Conservation (phyloP, 1,140 invertebrate genomes). For the Eumaeus atala region DNA sequence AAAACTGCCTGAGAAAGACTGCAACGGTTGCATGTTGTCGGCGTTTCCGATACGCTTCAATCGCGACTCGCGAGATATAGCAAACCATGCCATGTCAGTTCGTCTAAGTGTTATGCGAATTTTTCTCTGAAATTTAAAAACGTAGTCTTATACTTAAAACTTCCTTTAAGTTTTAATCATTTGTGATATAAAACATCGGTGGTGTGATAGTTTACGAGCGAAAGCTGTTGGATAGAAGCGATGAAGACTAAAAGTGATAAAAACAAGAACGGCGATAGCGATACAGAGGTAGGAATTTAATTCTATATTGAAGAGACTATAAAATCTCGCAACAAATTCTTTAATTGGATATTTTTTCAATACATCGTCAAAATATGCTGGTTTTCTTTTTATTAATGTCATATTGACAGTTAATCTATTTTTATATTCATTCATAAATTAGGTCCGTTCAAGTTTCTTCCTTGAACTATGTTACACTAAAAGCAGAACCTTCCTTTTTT, state of each 20-base stretch:
- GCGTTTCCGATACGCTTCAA: slow-evolving; percentile 44
- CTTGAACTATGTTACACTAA: too few relatives aligned
- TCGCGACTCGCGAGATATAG: slow-evolving; percentile 32
- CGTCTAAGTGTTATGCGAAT: slow-evolving; percentile 64
- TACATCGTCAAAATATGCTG: background rate
- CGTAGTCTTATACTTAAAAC: too few relatives aligned
- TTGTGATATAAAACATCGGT: slow-evolving; percentile 33
- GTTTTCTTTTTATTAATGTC: background rate
- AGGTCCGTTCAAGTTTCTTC: background rate
- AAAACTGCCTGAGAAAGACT: slow-evolving; percentile 23
- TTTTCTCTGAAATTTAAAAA: slow-evolving; percentile 35
- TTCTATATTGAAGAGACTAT: background rate
- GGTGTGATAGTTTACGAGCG: slow-evolving; percentile 56
- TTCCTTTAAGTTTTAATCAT: too few relatives aligned
- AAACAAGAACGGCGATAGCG: slow-evolving; percentile 58
- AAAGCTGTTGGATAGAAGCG: slow-evolving; percentile 48
- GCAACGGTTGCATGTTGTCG: slow-evolving; percentile 31
- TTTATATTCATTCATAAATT: slow-evolving; percentile 21
- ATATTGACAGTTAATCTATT: slow-evolving; percentile 31
- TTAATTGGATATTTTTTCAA: background rate
- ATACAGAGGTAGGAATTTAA: slow-evolving; percentile 53
- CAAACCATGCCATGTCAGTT: slow-evolving; percentile 65
- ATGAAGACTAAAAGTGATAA: slow-evolving; percentile 70
- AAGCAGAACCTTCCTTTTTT: too few relatives aligned
- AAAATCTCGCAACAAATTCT: background rate